Evolutionary conservation across 2,888 invertebrate species (phyloP).

Genomic region (Trachelus troglodyta): DNA sequence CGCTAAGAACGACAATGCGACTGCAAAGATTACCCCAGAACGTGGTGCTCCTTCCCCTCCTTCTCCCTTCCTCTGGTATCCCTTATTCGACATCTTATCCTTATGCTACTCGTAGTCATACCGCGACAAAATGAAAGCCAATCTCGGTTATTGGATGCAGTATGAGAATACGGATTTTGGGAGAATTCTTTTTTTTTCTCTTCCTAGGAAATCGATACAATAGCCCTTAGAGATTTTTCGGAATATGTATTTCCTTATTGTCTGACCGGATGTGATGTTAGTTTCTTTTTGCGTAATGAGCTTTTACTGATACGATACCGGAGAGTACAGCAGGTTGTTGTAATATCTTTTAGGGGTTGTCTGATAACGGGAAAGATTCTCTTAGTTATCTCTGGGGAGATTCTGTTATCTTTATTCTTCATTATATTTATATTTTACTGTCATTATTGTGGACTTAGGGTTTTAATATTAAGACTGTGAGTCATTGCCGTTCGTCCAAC

Average conservation of each 20-base stretch:
- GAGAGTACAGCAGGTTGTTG: not conserved
- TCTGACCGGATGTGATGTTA: not conserved
- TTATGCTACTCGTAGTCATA: not conserved
- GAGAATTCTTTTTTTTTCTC: not conserved
- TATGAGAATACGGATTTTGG: not conserved
- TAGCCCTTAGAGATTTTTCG: not conserved
- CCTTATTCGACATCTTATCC: not conserved
- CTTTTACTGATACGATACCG: not conserved
- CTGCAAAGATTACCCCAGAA: conserved; percentile 40
- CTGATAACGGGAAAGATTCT: not conserved
- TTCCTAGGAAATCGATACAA: not conserved
- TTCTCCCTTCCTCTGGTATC: conserved; percentile 10
- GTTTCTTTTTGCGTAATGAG: not conserved
- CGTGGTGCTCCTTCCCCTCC: conserved; percentile 5
- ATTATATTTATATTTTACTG: not conserved
- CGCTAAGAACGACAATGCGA: not conserved
- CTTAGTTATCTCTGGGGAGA: not conserved
- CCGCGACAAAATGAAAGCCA: conserved; percentile 48
- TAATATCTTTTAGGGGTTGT: not conserved
- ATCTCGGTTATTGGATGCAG: conserved; percentile 51
- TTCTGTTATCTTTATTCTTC: not conserved
- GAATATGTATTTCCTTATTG: not conserved
- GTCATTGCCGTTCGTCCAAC: not conserved
- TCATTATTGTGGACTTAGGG: not conserved
- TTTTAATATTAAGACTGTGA: not conserved